These are phyloP conservation scores for Anorthoa munda DNA, from an alignment of 2,888 invertebrate species.

Conservation along the genomic window DNA sequence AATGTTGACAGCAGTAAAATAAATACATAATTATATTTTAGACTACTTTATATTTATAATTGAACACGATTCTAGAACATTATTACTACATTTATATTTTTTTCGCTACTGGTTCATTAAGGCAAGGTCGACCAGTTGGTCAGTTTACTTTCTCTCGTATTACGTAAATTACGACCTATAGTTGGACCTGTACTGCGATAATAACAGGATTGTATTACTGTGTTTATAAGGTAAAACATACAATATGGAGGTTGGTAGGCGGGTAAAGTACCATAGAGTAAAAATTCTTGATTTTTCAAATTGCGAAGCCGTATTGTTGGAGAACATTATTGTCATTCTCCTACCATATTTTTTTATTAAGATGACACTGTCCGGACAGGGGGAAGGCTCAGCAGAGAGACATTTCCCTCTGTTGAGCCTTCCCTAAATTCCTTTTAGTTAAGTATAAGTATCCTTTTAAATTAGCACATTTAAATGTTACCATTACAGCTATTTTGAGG, in stretches of 20 bases:
- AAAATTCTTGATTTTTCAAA: background rate
- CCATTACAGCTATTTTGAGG: background rate
- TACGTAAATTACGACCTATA: constrained; percentile 59
- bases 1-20: constrained; percentile 9
- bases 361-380: too few relatives aligned
- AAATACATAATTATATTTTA: constrained; percentile 1
- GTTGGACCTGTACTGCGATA: constrained; percentile 32
- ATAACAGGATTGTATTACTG: constrained; percentile 40
- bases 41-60: constrained; percentile 22
- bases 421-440: too few relatives aligned
- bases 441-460: background rate
- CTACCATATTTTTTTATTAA: too few relatives aligned
- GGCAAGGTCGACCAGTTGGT: constrained; percentile 60
- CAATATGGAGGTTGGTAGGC: background rate
- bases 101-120: constrained; percentile 48
- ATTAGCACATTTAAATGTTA: background rate
- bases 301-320: background rate
- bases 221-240: constrained; percentile 19
- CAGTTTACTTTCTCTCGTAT: constrained; percentile 64
- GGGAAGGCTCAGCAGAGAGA: too few relatives aligned
- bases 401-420: too few relatives aligned
- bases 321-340: too few relatives aligned
- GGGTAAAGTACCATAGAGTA: background rate
- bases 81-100: constrained; percentile 51
- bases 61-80: constrained; percentile 13